Base-by-base conservation (phyloP, 2,888 invertebrate genomes). In the Scaptomyza reducta region DNA sequence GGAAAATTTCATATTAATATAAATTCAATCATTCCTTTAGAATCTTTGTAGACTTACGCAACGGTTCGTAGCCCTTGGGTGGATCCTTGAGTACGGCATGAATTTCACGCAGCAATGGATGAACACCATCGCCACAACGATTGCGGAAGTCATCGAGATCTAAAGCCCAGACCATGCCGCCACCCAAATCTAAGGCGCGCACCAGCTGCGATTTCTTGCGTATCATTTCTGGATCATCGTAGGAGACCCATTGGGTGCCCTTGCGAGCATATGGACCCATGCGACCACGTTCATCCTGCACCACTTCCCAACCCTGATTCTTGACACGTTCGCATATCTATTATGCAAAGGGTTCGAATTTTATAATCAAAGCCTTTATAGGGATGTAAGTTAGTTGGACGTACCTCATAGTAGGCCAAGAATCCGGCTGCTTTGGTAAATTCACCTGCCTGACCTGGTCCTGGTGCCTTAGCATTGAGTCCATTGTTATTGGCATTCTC, bases 231-330 rank as follows among this genome's bases (percentile, higher is more conserved):
- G 93, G 93, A 88, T 98, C 97, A 89, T 98, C 98, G 85, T 94
- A 98, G 2, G 97, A 96, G 18, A 97, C 97, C 98, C 98, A 98
- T 89, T 98, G 97, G 86, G 95, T 95, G 46, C 95, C 97, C 86
- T 96, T 96, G 88, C 95, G 95, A 0, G 97, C 96, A 81, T 96
- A 97, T 0, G 98, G 98, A 5, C 97, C 97, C 94, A 98, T 96
- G 49, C 96, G 93, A 13, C 94, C 93, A 51, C 94, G 91, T 0
- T 95, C 94, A 89, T 97, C 97, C 87, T 96, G 94, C 0, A 97
- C 95, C 0, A 97, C 95, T 4, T 94, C 95, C 96, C 97, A 97
- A 2, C 95, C 96, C 60, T 94, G 94, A 73, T 95, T 94, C 72
- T 94, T 94, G 11, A 98, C 93, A 66, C 96, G 94, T 74, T 97